phyloP scores from a whole-genome alignment of 2,888 invertebrate genomes.

The Sylvicola cinctus region DNA sequence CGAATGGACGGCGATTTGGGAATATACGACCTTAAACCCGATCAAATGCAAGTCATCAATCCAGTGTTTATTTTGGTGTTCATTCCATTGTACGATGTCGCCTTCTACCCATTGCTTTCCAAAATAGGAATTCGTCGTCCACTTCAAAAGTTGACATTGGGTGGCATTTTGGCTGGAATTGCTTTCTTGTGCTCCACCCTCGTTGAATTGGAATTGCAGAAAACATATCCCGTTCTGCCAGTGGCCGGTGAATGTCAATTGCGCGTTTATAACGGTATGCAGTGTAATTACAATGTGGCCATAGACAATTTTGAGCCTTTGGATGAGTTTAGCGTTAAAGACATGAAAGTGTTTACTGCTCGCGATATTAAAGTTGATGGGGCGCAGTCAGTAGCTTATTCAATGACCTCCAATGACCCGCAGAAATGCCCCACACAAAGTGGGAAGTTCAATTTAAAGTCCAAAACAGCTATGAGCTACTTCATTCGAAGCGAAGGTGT shows the following conservation, averaged over 20 bases:
- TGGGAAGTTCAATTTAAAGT: conserved; percentile 1
- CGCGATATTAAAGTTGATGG: too few relatives aligned
- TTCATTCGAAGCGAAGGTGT: conserved; percentile 3
- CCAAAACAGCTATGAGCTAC: conserved; percentile 5
- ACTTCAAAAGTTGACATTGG: conserved; percentile 67
- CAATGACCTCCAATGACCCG: neutral
- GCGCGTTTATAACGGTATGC: conserved; percentile 46
- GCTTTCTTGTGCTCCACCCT: conserved; percentile 78
- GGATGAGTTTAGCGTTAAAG: neutral
- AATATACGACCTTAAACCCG: conserved; percentile 58
- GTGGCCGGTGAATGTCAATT: conserved; percentile 36
- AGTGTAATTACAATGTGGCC: conserved; percentile 30
- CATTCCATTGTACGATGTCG: conserved; percentile 65
- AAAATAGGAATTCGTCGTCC: conserved; percentile 50
- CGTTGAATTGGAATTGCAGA: conserved; percentile 60
- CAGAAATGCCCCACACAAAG: neutral
- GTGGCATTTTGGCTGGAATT: conserved; percentile 64
- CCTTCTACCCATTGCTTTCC: conserved; percentile 57
- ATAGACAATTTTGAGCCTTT: too few relatives aligned
- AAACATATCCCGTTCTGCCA: conserved; percentile 37
- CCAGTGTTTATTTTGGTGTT: conserved; percentile 65
- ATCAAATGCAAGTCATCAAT: conserved; percentile 89
- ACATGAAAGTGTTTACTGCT: too few relatives aligned
- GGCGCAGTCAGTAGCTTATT: neutral
- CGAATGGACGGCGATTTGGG: conserved; percentile 69